Base-by-base conservation (phyloP, 2,113 vertebrate genomes). In the Ptychochromis oligacanthus region DNA sequence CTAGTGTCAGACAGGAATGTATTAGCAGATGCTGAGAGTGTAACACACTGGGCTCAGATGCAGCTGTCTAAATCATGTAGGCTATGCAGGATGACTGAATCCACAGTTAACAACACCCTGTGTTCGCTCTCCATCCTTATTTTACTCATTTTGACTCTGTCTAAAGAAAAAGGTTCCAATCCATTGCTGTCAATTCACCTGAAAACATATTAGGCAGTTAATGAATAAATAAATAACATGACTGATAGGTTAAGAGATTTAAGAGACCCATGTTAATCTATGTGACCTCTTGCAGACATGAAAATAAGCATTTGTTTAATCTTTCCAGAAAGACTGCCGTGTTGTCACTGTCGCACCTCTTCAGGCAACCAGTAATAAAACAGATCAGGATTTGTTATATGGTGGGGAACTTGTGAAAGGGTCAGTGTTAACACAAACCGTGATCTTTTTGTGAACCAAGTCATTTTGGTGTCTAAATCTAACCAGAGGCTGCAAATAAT, bases 1-100 rank as follows among this genome's bases (percentile, higher is more conserved):
- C 54, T 75, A 34, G 86, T 85, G 81, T 77, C 80, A 85, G 79
- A 89, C 74, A 77, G 81, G 83, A 76, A 79, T 77, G 65, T 72
- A 88, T 86, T 87, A 89, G 84, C 85, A 92, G 88, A 91, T 87
- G 82, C 72, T 90, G 75, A 6, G 18, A 64, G 67, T 76, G 9
- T 56, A 79, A 82, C 81, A 84, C 74, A n/a, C 7, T 62, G 75
- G 14, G 65, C 72, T 79, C 38, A 52, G 57, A 85, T 26, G 59
- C 26, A 72, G 65, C 38, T 87, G 81, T 87, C 28, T 38, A 2
- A 31, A 89, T 58, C 59, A 17, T 11, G 56, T 13, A 62, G 15
- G 52, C 22, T 4, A 5, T 26, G 43, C 43, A 58, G 36, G 20
- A 77, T 4, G 2, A 74, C 38, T 15, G n/a, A 72, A 80, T 24